Percentiles rank a stretch among this genome's conserved stretches.
These are phyloP conservation scores for Neoarius graeffei DNA, from an alignment of 2,113 vertebrate species.

Conservation along the genomic window DNA sequence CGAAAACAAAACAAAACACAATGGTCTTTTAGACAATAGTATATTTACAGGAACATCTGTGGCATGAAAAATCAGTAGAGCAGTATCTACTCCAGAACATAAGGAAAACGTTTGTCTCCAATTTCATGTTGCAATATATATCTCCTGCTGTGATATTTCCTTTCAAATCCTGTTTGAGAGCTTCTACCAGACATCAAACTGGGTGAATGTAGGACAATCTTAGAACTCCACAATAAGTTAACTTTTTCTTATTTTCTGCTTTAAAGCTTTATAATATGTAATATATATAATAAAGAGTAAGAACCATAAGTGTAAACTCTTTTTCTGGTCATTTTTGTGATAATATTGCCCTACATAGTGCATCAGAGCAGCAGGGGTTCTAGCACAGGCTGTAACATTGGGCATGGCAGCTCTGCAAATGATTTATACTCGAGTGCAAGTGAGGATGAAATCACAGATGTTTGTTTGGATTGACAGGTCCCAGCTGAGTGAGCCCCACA, in stretches of 20 bases:
- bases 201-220: neutral
- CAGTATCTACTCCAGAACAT: neutral
- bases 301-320: too few relatives aligned
- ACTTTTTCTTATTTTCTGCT: neutral
- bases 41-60: neutral
- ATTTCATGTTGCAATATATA: neutral
- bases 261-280: neutral
- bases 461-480: constrained; percentile 34
- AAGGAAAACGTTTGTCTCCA: neutral
- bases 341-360: neutral
- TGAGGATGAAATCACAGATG: constrained; percentile 34
- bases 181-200: neutral
- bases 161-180: neutral
- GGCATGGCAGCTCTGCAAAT: neutral
- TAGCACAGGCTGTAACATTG: neutral
- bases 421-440: constrained; percentile 14
- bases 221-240: neutral
- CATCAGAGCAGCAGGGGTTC: neutral
- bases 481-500: constrained; percentile 7
- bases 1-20: too few relatives aligned
- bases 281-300: too few relatives aligned
- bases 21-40: neutral
- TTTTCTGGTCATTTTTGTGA: neutral
- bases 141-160: neutral
- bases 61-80: neutral